Conservation (phyloP, 2,113 vertebrate species). For the Bubo blakistoni region DNA sequence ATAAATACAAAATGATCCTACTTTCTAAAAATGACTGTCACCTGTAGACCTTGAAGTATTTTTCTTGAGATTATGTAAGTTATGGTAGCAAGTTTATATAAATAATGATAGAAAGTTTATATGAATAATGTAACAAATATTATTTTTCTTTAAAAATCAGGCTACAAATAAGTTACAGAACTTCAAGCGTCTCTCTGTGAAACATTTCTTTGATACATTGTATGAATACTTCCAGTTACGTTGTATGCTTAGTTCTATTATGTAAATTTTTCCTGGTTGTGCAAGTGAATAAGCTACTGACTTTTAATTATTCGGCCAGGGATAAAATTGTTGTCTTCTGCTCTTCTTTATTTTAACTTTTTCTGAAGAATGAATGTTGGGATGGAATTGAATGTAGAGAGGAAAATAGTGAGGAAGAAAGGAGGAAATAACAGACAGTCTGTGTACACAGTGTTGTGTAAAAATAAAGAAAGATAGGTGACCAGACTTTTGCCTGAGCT, state of each 20-base stretch:
- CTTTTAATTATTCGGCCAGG: not conserved
- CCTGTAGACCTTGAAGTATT: not conserved
- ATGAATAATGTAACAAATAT: not conserved
- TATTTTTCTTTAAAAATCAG: not conserved
- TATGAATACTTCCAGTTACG: not conserved
- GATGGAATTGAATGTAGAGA: not conserved
- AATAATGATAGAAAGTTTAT: not conserved
- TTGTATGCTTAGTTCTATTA: not conserved
- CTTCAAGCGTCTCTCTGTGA: not conserved
- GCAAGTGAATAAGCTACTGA: not conserved
- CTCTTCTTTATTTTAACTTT: not conserved
- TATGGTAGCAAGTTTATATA: not conserved
- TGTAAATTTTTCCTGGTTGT: not conserved
- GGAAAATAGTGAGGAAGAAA: not conserved
- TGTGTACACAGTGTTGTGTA: not conserved
- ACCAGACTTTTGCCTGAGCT: not conserved
- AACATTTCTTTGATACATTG: not conserved
- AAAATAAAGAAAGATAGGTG: not conserved
- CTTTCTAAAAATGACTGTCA: not conserved
- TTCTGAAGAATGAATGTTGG: not conserved
- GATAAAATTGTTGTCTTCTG: not conserved
- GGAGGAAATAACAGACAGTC: not conserved
- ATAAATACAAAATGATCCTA: not conserved
- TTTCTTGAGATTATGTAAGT: not conserved
- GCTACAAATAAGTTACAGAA: not conserved